Conservation (phyloP, 2,113 vertebrate species). For the Amphiprion percula region DNA sequence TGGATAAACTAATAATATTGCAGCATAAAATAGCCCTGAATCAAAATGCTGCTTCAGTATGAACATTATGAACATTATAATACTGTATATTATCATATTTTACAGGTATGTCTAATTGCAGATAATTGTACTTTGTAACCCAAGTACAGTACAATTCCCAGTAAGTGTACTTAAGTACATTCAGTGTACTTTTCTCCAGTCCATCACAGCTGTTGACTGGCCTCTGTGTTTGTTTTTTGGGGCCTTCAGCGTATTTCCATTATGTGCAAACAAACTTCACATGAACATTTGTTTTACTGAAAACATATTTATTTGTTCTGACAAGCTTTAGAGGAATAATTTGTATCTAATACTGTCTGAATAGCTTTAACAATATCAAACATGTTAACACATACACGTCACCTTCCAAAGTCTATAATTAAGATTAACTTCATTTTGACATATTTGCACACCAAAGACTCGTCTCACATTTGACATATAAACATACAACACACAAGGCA, state of each 20-base stretch:
- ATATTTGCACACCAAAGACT: conserved; percentile 35
- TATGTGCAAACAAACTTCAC: conserved; percentile 8
- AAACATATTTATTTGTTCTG: conserved; percentile 64
- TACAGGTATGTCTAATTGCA: no score
- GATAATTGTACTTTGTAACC: background rate
- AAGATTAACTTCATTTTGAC: conserved; percentile 19
- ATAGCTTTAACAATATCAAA: conserved; percentile 42
- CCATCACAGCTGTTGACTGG: no score
- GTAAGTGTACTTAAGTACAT: background rate
- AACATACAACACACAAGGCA: conserved; percentile 34
- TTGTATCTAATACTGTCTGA: conserved; percentile 56
- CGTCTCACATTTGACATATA: conserved; percentile 11
- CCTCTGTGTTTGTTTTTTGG: no score
- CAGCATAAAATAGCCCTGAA: background rate
- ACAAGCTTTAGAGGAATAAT: conserved; percentile 36
- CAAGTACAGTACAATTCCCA: background rate
- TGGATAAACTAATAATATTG: background rate
- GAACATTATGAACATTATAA: background rate
- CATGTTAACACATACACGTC: conserved; percentile 21
- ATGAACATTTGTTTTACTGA: conserved; percentile 39
- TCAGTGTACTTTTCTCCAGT: background rate
- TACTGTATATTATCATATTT: background rate
- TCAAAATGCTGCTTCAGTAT: background rate
- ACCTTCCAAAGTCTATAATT: conserved; percentile 3
- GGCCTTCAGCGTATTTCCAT: background rate